A percentile compares a stretch with the other conserved stretches of the same genome.
Conservation (phyloP, 2,113 vertebrate genomes). For the Caloenas nicobarica region DNA sequence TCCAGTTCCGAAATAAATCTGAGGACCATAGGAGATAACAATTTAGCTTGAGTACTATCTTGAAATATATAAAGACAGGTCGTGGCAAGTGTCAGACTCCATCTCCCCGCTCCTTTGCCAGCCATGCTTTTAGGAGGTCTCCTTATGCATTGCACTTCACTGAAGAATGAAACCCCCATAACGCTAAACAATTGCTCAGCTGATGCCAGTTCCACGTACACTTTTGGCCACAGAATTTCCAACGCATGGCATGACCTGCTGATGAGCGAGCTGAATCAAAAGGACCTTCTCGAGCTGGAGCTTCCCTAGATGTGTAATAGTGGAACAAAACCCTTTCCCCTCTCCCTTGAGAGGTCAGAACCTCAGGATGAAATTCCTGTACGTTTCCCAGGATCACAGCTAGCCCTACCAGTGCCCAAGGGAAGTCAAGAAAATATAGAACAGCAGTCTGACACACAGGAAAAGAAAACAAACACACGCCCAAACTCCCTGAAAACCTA, state of each 20-base stretch:
- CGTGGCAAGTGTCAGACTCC: not conserved
- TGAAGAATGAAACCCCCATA: not conserved
- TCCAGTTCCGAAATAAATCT: constrained; percentile 25
- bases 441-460: not conserved
- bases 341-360: not conserved
- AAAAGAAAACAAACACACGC: not conserved
- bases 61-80: rapidly evolving
- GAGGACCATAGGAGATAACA: not conserved
- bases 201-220: not conserved
- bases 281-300: not conserved
- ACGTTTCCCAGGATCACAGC: not conserved
- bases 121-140: not conserved
- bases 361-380: not conserved
- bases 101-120: not conserved
- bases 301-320: not conserved
- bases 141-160: not conserved
- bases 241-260: not conserved
- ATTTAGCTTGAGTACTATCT: not conserved
- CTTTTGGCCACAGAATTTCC: not conserved
- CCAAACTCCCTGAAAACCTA: not conserved
- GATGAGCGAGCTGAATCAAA: not conserved
- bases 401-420: not conserved
- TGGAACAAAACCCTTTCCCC: not conserved
- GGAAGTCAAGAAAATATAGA: not conserved
- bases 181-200: not conserved